phyloP scores from a whole-genome alignment of 2,797 vertebrate species.

The Dendrocincla tyrannina region DNA sequence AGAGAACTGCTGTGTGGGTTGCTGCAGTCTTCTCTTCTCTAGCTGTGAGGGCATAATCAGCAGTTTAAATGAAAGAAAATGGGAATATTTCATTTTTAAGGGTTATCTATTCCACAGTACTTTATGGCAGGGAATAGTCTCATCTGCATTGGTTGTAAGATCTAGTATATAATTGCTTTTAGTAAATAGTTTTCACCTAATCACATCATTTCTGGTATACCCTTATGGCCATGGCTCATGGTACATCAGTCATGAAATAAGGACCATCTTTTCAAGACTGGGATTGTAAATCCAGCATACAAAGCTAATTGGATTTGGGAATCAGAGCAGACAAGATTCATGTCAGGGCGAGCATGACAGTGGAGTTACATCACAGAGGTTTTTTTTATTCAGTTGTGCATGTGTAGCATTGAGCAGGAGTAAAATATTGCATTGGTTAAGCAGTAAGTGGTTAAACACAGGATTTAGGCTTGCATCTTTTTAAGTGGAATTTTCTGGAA shows the following conservation, averaged over 20 bases:
- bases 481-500: conserved; percentile 26
- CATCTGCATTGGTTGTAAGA: neutral
- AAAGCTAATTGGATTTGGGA: conserved; percentile 58
- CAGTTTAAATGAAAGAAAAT: neutral
- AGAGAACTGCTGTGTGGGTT: neutral
- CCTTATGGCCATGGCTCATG: neutral
- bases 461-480: conserved; percentile 37
- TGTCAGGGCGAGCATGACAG: conserved; percentile 38
- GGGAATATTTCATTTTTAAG: neutral
- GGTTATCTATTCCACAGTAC: neutral
- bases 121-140: neutral
- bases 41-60: neutral
- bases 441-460: conserved; percentile 67
- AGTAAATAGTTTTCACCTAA: neutral
- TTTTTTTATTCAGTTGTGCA: conserved; percentile 61
- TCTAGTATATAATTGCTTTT: neutral
- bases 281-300: neutral
- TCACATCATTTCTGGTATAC: neutral
- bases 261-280: neutral
- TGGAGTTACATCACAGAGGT: conserved; percentile 39
- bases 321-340: conserved; percentile 42
- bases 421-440: conserved; percentile 65
- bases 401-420: conserved; percentile 60
- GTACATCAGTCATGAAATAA: neutral
- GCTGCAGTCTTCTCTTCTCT: neutral